Evolutionary conservation across 2,888 invertebrate genomes (phyloP).

Genomic region (Gortyna flavago): DNA sequence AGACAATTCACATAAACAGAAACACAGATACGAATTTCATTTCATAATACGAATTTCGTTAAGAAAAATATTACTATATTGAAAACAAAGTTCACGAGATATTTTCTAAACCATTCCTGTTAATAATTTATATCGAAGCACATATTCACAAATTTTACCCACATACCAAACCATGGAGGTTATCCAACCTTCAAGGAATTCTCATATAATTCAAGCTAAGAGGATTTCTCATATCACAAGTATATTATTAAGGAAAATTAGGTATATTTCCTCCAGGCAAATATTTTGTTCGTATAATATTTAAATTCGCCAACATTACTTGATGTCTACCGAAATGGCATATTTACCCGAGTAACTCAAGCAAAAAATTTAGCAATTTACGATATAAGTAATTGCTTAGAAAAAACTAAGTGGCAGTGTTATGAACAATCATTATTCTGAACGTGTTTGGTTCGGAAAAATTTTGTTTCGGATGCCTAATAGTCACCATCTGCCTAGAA

Average conservation of each 20-base stretch:
- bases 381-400: conserved; percentile 52
- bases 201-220: conserved; percentile 11
- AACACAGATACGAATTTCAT: neutral
- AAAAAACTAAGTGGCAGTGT: conserved; percentile 42
- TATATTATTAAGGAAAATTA: conserved; percentile 14
- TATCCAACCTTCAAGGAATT: neutral
- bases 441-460: conserved; percentile 8
- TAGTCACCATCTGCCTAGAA: neutral
- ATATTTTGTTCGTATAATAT: conserved; percentile 31
- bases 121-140: conserved; percentile 21
- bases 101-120: neutral
- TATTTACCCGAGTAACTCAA: conserved; percentile 50
- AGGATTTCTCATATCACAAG: conserved; percentile 2
- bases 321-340: conserved; percentile 22
- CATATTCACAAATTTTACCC: conserved; percentile 8
- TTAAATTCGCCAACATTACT: conserved; percentile 46
- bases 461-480: neutral
- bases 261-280: conserved; percentile 5
- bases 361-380: conserved; percentile 56
- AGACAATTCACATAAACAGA: neutral
- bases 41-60: neutral
- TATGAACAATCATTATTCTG: conserved; percentile 37
- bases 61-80: conserved; percentile 8
- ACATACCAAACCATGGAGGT: too few relatives aligned
- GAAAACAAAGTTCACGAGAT: neutral